These are phyloP conservation scores for Drosophila kurseongensis DNA, from an alignment of 1,140 invertebrate species.

Conservation along the genomic window DNA sequence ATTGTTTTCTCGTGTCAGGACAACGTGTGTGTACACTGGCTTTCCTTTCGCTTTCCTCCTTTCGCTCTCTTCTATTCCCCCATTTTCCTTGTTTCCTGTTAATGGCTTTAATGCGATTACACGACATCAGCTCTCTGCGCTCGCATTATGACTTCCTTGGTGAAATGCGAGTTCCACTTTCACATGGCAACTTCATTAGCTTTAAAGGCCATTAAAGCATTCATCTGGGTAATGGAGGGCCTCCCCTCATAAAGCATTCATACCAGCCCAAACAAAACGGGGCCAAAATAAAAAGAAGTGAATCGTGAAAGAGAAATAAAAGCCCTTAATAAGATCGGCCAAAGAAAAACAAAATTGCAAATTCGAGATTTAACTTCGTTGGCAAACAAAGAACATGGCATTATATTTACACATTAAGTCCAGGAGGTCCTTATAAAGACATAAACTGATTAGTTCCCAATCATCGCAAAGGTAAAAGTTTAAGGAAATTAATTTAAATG, in stretches of 20 bases:
- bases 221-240: slow-evolving; percentile 46
- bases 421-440: too few relatives aligned
- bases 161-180: slow-evolving; percentile 8
- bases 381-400: slow-evolving; percentile 22
- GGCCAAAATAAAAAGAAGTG: slow-evolving; percentile 25
- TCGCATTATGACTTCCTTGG: slow-evolving; percentile 32
- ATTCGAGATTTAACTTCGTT: slow-evolving; percentile 43
- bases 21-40: slow-evolving; percentile 31
- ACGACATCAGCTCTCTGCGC: slow-evolving; percentile 36
- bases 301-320: slow-evolving; percentile 34
- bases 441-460: too few relatives aligned
- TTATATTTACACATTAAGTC: neutral
- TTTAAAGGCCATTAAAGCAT: slow-evolving; percentile 45
- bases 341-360: slow-evolving; percentile 20
- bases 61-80: slow-evolving; percentile 19
- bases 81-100: slow-evolving; percentile 30
- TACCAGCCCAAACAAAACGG: slow-evolving; percentile 28
- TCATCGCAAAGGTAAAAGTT: too few relatives aligned
- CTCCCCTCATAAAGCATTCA: slow-evolving; percentile 46
- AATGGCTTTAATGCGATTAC: slow-evolving; percentile 66
- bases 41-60: neutral
- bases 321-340: neutral
- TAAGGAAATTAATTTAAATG: too few relatives aligned
- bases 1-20: slow-evolving; percentile 59
- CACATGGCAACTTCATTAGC: slow-evolving; percentile 34